phyloP scores from a whole-genome alignment of 2,797 vertebrate species.

The Morus bassanus region DNA sequence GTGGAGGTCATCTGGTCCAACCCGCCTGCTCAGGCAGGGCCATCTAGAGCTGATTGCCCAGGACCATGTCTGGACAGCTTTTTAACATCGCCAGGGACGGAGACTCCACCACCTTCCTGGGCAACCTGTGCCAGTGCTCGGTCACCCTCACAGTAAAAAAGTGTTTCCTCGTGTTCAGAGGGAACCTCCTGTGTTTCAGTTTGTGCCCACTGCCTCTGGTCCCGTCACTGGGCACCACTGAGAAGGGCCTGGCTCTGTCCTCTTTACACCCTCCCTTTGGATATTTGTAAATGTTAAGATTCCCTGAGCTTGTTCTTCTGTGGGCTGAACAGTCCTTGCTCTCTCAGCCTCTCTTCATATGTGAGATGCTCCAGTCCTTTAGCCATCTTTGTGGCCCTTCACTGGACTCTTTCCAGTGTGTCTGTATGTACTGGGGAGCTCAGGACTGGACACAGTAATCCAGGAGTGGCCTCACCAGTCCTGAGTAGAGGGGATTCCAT shows the following conservation, averaged over 20 bases:
- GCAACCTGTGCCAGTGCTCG: background rate
- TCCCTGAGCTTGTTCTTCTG: background rate
- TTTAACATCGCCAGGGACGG: background rate
- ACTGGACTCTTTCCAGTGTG: background rate
- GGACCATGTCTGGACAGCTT: background rate
- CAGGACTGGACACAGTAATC: background rate
- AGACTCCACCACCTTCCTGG: background rate
- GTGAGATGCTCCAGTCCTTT: background rate
- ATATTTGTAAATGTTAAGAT: background rate
- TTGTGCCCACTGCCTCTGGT: background rate
- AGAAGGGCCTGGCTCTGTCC: background rate
- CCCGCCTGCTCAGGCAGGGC: background rate
- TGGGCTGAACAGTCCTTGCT: background rate
- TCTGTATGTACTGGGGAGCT: background rate
- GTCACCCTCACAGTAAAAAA: background rate
- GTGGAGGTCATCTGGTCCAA: background rate
- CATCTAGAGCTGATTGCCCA: background rate
- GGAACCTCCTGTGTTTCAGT: background rate
- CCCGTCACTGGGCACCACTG: background rate
- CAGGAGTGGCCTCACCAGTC: background rate
- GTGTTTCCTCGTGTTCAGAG: background rate
- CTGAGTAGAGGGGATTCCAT: background rate
- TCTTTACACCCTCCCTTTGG: background rate
- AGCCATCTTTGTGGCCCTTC: background rate
- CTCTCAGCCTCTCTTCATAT: background rate